Conservation (phyloP, 1,140 invertebrate species). For the Drosophila persimilis region DNA sequence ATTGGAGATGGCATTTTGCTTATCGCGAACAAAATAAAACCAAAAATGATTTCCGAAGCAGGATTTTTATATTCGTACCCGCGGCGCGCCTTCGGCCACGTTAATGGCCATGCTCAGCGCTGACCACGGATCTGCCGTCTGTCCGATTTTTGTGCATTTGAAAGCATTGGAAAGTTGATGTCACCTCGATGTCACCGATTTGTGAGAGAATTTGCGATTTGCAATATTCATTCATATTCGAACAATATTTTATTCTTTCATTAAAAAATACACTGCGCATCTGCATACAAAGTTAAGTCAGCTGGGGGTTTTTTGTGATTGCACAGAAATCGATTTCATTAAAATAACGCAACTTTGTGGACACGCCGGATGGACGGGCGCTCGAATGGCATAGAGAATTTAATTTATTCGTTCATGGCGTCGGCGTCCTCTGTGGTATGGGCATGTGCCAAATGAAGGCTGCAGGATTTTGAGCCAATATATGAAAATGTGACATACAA, state of each 20-base stretch:
- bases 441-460: slow-evolving; percentile 55
- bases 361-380: slow-evolving; percentile 11
- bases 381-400: slow-evolving; percentile 55
- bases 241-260: slow-evolving; percentile 16
- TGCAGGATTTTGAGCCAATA: slow-evolving; percentile 44
- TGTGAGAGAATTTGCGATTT: slow-evolving; percentile 17
- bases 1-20: slow-evolving; percentile 63
- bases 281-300: slow-evolving; percentile 13
- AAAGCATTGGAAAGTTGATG: slow-evolving; percentile 10
- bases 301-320: slow-evolving; percentile 4
- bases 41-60: slow-evolving; percentile 52
- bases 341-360: slow-evolving; percentile 53
- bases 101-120: slow-evolving; percentile 1
- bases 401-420: slow-evolving; percentile 45
- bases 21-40: slow-evolving; percentile 49
- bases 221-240: slow-evolving; percentile 31
- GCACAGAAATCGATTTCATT: slow-evolving; percentile 40
- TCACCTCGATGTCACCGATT: background rate
- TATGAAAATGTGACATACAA: slow-evolving; percentile 55
- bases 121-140: background rate
- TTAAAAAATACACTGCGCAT: slow-evolving; percentile 28
- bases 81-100: background rate
- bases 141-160: background rate
- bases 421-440: slow-evolving; percentile 2
- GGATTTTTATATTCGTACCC: slow-evolving; percentile 22